Percentiles rank a stretch among this genome's conserved stretches.
These are phyloP conservation scores for Symphodus melops DNA, from an alignment of 2,113 vertebrate species.

Conservation along the genomic window DNA sequence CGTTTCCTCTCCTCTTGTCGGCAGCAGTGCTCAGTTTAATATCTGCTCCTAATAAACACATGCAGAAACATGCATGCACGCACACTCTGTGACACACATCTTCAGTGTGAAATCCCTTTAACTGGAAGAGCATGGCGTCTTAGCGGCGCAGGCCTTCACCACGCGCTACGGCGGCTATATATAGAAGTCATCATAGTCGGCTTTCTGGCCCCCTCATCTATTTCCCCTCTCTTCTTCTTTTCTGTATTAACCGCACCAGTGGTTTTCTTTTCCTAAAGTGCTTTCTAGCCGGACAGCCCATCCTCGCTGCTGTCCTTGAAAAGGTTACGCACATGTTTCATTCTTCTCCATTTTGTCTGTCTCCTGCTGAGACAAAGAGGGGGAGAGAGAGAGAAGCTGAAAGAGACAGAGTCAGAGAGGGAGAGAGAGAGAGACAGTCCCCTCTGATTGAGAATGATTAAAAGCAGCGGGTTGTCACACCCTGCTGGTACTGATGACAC, in stretches of 20 bases:
- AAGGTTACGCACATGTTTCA: constrained; percentile 78
- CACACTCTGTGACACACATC: constrained; percentile 34
- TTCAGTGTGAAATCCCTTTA: constrained; percentile 80
- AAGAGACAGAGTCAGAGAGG: background rate
- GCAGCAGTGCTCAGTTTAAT: constrained; percentile 74
- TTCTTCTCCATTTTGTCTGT: constrained; percentile 77
- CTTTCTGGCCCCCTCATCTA: constrained; percentile 77
- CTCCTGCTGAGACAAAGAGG: constrained; percentile 40
- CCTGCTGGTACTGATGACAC: constrained; percentile 74
- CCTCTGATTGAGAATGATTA: constrained; percentile 81
- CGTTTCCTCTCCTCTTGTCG: constrained; percentile 68
- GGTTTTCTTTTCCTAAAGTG: constrained; percentile 84
- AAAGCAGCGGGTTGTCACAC: constrained; percentile 77
- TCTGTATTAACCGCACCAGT: constrained; percentile 82
- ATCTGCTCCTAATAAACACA: constrained; percentile 71
- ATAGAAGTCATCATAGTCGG: constrained; percentile 82
- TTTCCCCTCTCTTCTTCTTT: constrained; percentile 71
- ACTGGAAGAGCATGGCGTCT: constrained; percentile 74
- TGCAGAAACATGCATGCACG: constrained; percentile 37
- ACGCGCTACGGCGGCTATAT: constrained; percentile 71
- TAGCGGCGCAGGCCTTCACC: constrained; percentile 70
- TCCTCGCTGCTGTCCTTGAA: constrained; percentile 76
- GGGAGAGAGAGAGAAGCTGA: constrained; percentile 3
- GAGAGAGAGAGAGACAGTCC: constrained; percentile 47
- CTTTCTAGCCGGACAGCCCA: constrained; percentile 73